phyloP scores from a whole-genome alignment of 2,113 vertebrate species.

The Malurus melanocephalus region DNA sequence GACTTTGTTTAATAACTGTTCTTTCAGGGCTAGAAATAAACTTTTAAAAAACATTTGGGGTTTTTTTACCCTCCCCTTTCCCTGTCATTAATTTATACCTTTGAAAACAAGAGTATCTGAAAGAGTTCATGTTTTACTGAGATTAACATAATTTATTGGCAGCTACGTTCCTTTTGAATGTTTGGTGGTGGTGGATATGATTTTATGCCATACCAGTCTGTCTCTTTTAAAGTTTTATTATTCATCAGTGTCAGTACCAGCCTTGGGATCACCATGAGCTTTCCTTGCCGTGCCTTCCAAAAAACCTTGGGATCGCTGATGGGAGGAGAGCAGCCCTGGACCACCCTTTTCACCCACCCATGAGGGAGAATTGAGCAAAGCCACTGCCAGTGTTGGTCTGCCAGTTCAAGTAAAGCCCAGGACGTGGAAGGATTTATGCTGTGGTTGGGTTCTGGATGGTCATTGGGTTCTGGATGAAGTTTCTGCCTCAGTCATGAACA shows the following conservation, averaged over 20 bases:
- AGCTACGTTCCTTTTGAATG: neutral
- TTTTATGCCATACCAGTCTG: neutral
- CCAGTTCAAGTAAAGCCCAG: neutral
- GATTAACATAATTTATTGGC: neutral
- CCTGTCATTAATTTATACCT: constrained; percentile 17
- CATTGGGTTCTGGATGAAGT: neutral
- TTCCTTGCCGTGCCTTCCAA: neutral
- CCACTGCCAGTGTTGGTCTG: neutral
- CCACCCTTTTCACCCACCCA: neutral
- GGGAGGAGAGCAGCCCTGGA: neutral
- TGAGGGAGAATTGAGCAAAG: no score
- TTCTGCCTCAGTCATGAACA: neutral
- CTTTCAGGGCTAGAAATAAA: constrained; percentile 84
- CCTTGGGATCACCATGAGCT: neutral
- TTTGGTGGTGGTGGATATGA: neutral
- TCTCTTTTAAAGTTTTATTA: neutral
- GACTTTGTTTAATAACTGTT: constrained; percentile 76
- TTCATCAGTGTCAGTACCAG: neutral
- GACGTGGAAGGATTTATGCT: neutral
- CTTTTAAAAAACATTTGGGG: constrained; percentile 49
- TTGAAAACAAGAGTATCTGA: neutral
- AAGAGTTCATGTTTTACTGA: neutral
- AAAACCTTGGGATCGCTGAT: neutral
- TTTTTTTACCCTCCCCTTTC: neutral
- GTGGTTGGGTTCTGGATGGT: neutral